Conservation (phyloP, 2,113 vertebrate species). For the Serilophus lunatus region DNA sequence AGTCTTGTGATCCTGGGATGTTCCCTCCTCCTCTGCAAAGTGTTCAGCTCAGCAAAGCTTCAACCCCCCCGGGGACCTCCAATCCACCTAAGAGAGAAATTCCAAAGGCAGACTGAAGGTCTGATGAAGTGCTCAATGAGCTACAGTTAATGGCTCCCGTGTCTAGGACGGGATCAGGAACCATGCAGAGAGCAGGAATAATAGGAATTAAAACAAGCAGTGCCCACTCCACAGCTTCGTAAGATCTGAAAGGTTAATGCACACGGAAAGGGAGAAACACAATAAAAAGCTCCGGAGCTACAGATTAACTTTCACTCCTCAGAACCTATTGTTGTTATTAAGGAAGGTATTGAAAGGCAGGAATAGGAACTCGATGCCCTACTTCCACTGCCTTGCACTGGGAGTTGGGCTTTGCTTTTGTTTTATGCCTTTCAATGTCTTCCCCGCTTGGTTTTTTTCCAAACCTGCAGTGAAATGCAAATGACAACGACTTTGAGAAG, state of each 20-base stretch:
- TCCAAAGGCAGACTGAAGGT: neutral
- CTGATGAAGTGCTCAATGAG: neutral
- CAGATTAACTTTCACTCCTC: slow-evolving; percentile 9
- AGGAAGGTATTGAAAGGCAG: neutral
- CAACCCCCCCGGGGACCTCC: neutral
- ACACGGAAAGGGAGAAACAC: neutral
- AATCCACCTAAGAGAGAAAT: neutral
- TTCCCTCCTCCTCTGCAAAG: neutral
- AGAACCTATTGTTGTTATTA: neutral
- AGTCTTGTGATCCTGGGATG: neutral
- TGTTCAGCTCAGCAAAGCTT: neutral
- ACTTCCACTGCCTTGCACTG: neutral
- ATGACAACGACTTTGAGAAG: neutral
- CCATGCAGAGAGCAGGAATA: neutral
- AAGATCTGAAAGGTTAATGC: slow-evolving; percentile 9
- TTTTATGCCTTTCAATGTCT: neutral
- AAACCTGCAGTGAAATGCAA: neutral
- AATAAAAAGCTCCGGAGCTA: slow-evolving; percentile 4
- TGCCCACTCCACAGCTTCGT: neutral
- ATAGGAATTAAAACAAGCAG: neutral
- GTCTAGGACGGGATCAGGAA: neutral
- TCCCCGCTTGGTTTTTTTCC: neutral
- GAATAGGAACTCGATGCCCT: neutral
- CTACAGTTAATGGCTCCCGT: neutral
- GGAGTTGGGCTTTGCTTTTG: neutral